Evolutionary conservation across 2,797 vertebrate genomes (phyloP).

Genomic region (Anguilla obscura): DNA sequence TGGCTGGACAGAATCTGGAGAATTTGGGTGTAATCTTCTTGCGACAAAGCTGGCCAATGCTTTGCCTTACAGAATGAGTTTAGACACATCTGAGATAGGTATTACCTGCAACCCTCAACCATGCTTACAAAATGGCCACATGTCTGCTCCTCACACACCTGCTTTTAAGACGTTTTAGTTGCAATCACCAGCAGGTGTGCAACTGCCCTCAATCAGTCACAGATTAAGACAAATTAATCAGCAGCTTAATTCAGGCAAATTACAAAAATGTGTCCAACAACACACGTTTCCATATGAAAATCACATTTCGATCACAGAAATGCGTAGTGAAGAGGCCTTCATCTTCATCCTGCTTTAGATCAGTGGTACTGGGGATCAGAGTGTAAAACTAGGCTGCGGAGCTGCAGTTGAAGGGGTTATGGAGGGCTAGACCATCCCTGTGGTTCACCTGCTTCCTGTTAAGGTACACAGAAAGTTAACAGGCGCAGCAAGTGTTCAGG

Average conservation of each 20-base stretch:
- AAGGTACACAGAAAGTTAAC: conserved; percentile 75
- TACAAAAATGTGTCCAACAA: background rate
- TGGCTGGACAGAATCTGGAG: background rate
- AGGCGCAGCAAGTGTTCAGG: conserved; percentile 66
- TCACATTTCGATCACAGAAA: background rate
- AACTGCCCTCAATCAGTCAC: background rate
- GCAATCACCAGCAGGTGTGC: background rate
- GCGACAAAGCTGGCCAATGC: too few relatives aligned
- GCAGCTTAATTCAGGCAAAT: too few relatives aligned
- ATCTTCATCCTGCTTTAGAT: background rate
- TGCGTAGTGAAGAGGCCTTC: background rate
- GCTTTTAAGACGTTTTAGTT: too few relatives aligned
- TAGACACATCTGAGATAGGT: too few relatives aligned
- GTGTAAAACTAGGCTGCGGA: background rate
- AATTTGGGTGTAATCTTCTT: background rate
- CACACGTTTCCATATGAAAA: too few relatives aligned
- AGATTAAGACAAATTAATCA: background rate
- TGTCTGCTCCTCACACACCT: background rate
- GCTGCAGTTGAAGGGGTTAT: background rate
- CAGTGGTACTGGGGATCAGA: background rate
- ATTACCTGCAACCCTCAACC: background rate
- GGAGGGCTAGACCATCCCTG: conserved; percentile 41
- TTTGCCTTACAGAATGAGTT: too few relatives aligned
- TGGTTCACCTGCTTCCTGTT: conserved; percentile 54
- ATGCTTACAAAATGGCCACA: background rate